Conservation (phyloP, 1,140 invertebrate genomes). For the Bursaphelenchus mucronatus region DNA sequence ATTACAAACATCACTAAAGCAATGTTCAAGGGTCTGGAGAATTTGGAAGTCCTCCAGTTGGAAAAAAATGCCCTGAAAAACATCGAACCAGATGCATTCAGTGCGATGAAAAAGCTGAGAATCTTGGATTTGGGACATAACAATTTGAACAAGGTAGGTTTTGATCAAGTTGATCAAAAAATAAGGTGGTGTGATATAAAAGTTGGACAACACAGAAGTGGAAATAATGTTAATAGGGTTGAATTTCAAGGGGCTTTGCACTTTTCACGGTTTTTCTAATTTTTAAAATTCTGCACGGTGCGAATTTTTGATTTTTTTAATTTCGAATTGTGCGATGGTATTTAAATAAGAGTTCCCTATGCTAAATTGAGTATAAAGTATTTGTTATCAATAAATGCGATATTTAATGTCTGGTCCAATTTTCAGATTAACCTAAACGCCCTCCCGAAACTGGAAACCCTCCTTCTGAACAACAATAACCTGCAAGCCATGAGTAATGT, state of each 20-base stretch:
- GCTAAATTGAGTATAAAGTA: background rate
- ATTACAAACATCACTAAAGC: constrained; percentile 48
- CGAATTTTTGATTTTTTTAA: too few species aligned
- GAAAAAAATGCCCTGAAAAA: constrained; percentile 33
- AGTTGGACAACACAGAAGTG: background rate
- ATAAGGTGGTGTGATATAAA: constrained; percentile 4
- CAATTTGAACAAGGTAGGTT: constrained; percentile 29
- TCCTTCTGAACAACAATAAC: constrained; percentile 55
- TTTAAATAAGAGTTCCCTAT: background rate
- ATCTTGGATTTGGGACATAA: constrained; percentile 51
- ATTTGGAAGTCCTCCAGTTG: constrained; percentile 42
- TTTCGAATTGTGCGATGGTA: too few species aligned
- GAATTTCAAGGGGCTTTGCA: constrained; percentile 16
- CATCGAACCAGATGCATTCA: constrained; percentile 41
- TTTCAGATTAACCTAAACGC: constrained; percentile 39
- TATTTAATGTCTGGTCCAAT: background rate
- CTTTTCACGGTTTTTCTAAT: background rate
- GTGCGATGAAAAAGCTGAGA: constrained; percentile 40
- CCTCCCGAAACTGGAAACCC: constrained; percentile 41
- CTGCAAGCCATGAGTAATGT: constrained; percentile 44
- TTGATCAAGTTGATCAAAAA: background rate
- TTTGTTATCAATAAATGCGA: background rate
- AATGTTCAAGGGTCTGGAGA: constrained; percentile 51
- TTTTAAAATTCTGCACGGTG: too few species aligned
- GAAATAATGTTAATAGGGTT: constrained; percentile 9